phyloP scores from a whole-genome alignment of 2,113 vertebrate genomes.

The Cryptomyrus ogoouensis region DNA sequence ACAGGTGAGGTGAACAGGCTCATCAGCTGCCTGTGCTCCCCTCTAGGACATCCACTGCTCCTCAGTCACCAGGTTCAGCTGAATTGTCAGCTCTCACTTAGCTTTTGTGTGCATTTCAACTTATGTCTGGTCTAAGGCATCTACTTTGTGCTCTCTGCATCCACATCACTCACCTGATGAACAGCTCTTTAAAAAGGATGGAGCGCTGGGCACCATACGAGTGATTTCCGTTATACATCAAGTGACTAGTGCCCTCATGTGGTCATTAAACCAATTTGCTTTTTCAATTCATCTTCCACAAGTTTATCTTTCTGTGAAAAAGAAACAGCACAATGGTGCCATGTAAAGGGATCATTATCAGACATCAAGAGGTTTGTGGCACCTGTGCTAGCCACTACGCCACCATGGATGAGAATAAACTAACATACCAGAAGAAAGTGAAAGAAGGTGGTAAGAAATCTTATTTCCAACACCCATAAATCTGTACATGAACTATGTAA shows the following conservation, averaged over 20 bases:
- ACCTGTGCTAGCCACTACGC: not conserved
- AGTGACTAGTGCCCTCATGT: constrained; percentile 3
- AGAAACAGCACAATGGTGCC: not conserved
- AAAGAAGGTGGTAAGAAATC: not conserved
- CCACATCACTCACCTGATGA: not conserved
- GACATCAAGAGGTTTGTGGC: not conserved
- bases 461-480: not conserved
- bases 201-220: not conserved
- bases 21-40: not conserved
- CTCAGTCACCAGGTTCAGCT: not conserved
- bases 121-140: not conserved
- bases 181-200: not conserved
- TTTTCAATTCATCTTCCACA: not conserved
- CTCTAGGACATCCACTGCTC: not conserved
- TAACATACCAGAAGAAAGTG: not conserved
- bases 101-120: not conserved
- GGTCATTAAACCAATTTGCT: not conserved
- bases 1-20: not conserved
- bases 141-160: not conserved
- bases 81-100: not conserved
- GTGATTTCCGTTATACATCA: not conserved
- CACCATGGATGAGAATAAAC: not conserved
- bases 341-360: not conserved
- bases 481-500: not conserved
- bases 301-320: not conserved